Percentiles rank a stretch among this genome's conserved stretches.
Conservation (phyloP, 2,888 invertebrate species). For the Temnothorax rugatulus region DNA sequence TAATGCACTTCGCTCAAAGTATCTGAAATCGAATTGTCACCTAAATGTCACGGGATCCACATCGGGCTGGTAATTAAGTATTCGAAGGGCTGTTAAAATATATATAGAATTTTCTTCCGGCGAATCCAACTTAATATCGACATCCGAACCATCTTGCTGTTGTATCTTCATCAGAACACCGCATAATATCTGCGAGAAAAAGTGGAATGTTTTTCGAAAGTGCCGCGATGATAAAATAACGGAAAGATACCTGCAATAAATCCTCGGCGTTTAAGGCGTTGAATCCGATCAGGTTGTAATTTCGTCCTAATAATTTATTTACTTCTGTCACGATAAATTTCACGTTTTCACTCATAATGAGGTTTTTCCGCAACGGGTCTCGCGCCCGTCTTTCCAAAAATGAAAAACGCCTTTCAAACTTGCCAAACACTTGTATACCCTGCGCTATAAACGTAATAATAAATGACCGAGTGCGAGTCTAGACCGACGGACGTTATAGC, state of each 20-base stretch:
- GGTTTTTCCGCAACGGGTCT: background rate
- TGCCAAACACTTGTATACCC: background rate
- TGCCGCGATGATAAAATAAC: background rate
- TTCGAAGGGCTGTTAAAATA: conserved; percentile 90
- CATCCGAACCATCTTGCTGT: conserved; percentile 88
- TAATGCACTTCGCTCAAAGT: background rate
- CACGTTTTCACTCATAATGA: conserved; percentile 89
- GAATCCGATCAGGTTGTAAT: conserved; percentile 94
- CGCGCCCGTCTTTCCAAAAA: background rate
- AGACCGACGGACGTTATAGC: conserved; percentile 34
- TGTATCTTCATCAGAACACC: conserved; percentile 89
- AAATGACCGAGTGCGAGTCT: background rate
- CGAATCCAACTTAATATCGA: conserved; percentile 92
- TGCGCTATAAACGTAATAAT: background rate
- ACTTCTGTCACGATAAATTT: conserved; percentile 91
- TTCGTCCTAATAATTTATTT: conserved; percentile 91
- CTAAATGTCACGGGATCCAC: conserved; percentile 84
- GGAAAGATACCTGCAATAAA: conserved; percentile 89
- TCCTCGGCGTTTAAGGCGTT: conserved; percentile 92
- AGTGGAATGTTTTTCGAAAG: conserved; percentile 26
- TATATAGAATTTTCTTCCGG: conserved; percentile 92
- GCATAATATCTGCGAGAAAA: conserved; percentile 86
- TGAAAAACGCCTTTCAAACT: background rate
- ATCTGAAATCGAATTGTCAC: conserved; percentile 58
- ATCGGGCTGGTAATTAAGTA: conserved; percentile 93